Evolutionary conservation across 2,113 vertebrate species (phyloP).

Genomic region (Ammodytes marinus): DNA sequence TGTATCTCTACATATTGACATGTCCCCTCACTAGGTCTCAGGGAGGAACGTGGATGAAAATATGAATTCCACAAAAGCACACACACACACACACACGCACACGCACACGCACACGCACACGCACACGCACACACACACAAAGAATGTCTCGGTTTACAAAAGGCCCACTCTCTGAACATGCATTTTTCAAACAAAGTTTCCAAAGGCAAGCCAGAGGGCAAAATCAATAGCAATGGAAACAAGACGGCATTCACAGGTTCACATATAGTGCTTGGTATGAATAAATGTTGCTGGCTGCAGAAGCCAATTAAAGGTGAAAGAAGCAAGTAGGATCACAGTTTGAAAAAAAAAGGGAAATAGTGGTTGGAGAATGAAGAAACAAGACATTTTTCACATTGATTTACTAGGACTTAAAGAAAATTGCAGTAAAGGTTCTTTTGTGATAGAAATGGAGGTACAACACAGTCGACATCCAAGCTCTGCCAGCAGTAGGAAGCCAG

Average conservation of each 20-base stretch:
- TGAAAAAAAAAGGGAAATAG: background rate
- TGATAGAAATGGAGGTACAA: too few species aligned
- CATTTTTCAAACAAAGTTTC: constrained; percentile 8
- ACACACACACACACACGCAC: background rate
- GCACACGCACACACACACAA: background rate
- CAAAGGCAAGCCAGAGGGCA: constrained; percentile 7
- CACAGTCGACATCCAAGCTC: too few species aligned
- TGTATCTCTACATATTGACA: constrained; percentile 30
- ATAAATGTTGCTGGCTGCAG: background rate
- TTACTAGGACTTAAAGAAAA: background rate
- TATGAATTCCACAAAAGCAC: constrained; percentile 27
- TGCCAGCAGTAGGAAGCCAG: too few species aligned
- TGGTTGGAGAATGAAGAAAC: background rate
- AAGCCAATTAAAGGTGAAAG: constrained; percentile 1
- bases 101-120: background rate
- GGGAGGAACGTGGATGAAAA: constrained; percentile 16
- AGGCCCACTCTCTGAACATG: background rate
- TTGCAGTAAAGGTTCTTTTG: background rate
- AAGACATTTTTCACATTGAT: background rate
- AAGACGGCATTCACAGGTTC: background rate
- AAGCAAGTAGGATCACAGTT: background rate
- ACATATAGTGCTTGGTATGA: background rate
- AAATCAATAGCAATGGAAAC: background rate
- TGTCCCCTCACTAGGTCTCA: constrained; percentile 21
- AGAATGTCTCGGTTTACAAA: background rate